Evolutionary conservation across 2,888 invertebrate genomes (phyloP).

Genomic region (Ischnura elegans): DNA sequence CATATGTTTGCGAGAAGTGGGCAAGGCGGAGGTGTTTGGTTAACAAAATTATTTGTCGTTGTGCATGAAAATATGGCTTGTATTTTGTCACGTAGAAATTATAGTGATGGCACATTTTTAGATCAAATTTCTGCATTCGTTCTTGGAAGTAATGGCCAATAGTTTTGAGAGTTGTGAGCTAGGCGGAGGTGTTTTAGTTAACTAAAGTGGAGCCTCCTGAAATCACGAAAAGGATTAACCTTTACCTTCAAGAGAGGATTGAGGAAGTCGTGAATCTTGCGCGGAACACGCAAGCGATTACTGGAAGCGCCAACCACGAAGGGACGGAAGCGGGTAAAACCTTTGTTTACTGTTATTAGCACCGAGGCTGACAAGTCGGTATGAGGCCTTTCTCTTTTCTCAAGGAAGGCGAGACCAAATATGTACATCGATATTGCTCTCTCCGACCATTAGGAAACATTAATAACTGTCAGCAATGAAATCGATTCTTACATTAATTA

Average conservation of each 20-base stretch:
- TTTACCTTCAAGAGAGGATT: not conserved
- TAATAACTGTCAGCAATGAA: no score
- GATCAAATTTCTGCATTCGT: no score
- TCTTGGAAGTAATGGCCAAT: no score
- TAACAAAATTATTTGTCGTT: no score
- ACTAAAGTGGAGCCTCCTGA: not conserved
- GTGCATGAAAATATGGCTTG: no score
- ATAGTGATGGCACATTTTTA: no score
- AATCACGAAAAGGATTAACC: conserved; percentile 23
- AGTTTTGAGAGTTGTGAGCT: not conserved
- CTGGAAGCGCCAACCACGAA: not conserved
- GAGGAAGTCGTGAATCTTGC: not conserved
- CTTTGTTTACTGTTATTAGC: conserved; percentile 6
- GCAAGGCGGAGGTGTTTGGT: no score
- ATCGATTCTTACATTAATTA: no score
- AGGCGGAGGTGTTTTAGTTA: not conserved
- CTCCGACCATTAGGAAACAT: no score
- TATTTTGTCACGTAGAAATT: no score
- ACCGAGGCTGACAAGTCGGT: not conserved
- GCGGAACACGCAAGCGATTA: not conserved
- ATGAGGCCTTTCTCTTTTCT: not conserved
- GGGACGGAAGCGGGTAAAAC: not conserved
- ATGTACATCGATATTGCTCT: not conserved
- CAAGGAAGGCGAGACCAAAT: not conserved
- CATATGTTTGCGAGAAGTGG: no score